A percentile compares a stretch with the other conserved stretches of the same genome.
These are phyloP conservation scores for Myrmecophaga tridactyla DNA, from an alignment of 2,113 vertebrate species.

Conservation along the genomic window DNA sequence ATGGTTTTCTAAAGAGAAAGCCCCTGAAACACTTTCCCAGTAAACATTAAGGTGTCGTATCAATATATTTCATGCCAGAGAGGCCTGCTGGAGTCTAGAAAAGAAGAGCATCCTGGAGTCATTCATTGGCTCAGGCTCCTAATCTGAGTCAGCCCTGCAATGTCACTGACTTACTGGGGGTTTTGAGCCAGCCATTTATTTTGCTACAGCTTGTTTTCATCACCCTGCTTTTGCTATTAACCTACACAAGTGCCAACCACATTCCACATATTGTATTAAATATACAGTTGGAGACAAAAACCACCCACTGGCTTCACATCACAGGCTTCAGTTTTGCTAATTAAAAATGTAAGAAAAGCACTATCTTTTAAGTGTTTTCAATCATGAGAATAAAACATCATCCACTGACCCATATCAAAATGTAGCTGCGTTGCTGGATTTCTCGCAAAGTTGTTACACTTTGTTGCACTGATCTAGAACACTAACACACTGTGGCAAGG, in stretches of 20 bases:
- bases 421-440: neutral
- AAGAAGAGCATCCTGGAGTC: neutral
- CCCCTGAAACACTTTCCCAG: neutral
- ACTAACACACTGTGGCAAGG: neutral
- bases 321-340: constrained; percentile 33
- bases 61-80: constrained; percentile 10
- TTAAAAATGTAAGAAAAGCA: constrained; percentile 42
- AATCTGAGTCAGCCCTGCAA: constrained; percentile 15
- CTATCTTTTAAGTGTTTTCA: constrained; percentile 28
- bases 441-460: neutral
- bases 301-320: neutral
- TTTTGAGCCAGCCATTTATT: constrained; percentile 25
- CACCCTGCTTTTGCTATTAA: constrained; percentile 41
- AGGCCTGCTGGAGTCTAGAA: neutral
- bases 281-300: neutral
- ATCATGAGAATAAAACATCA: constrained; percentile 29
- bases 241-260: neutral
- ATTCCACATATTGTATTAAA: neutral
- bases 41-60: neutral
- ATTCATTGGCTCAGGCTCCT: neutral
- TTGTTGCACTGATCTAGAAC: neutral
- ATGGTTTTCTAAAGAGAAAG: neutral
- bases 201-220: constrained; percentile 9
- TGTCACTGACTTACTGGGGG: neutral
- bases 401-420: neutral